These are phyloP conservation scores for Prunella himalayana DNA, from an alignment of 2,113 vertebrate species.

Conservation along the genomic window DNA sequence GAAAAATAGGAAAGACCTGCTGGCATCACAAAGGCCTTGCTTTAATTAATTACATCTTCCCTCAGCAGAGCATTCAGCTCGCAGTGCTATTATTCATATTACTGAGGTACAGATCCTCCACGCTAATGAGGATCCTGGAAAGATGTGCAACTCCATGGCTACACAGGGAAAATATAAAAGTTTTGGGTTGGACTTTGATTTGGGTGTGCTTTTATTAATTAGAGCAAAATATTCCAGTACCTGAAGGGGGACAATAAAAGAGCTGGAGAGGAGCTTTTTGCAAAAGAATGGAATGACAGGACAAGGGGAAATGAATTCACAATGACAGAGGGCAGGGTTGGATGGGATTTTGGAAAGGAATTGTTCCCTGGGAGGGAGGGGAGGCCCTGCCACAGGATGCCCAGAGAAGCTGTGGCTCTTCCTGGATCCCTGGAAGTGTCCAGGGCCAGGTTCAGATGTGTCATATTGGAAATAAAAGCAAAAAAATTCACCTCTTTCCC, in stretches of 20 bases:
- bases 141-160: neutral
- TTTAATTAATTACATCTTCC: neutral
- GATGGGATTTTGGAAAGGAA: neutral
- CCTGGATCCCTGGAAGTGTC: neutral
- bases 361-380: fast-evolving
- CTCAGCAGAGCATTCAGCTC: neutral
- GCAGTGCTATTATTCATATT: neutral
- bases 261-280: neutral
- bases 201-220: neutral
- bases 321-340: neutral
- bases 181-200: neutral
- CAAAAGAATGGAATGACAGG: neutral
- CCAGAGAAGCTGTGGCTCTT: neutral
- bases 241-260: neutral
- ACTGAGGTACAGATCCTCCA: neutral
- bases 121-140: neutral
- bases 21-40: neutral
- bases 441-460: neutral
- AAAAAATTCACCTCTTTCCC: neutral
- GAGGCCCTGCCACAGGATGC: neutral
- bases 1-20: neutral
- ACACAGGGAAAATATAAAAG: neutral
- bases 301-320: neutral
- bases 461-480: neutral
- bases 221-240: neutral